Percentiles rank a stretch among this genome's conserved stretches.
These are phyloP conservation scores for Acrocephalus arundinaceus DNA, from an alignment of 2,113 vertebrate species.

Conservation along the genomic window DNA sequence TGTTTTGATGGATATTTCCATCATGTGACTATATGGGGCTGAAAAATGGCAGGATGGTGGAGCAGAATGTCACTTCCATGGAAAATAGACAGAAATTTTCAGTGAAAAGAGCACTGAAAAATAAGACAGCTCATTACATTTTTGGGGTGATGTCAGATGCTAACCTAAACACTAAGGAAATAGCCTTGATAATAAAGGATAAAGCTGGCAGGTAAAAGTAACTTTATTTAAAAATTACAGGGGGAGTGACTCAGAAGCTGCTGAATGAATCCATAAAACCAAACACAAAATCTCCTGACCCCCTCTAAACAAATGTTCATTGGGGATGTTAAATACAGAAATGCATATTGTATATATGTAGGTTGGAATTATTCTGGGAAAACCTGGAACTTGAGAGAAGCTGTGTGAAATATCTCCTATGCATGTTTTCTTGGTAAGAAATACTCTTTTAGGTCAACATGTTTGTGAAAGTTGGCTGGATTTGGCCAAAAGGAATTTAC, in stretches of 20 bases:
- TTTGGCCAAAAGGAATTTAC: background rate
- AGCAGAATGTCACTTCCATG: background rate
- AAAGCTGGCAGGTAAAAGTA: background rate
- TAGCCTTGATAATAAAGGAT: background rate
- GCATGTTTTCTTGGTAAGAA: background rate
- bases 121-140: background rate
- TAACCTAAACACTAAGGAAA: background rate
- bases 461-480: background rate
- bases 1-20: slow-evolving; percentile 38
- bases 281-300: background rate
- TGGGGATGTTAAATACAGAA: background rate
- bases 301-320: background rate
- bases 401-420: background rate
- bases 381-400: background rate
- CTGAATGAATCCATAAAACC: background rate
- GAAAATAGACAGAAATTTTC: slow-evolving; percentile 5
- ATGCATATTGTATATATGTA: background rate
- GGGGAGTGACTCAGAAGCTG: background rate
- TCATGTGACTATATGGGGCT: background rate
- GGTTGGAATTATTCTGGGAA: background rate
- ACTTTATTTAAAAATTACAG: background rate
- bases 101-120: background rate
- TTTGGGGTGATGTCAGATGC: background rate
- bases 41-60: background rate
- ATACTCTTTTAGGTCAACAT: background rate